Evolutionary conservation across 1,140 invertebrate species (phyloP).

Genomic region (Pseudomyrmex pallidus): DNA sequence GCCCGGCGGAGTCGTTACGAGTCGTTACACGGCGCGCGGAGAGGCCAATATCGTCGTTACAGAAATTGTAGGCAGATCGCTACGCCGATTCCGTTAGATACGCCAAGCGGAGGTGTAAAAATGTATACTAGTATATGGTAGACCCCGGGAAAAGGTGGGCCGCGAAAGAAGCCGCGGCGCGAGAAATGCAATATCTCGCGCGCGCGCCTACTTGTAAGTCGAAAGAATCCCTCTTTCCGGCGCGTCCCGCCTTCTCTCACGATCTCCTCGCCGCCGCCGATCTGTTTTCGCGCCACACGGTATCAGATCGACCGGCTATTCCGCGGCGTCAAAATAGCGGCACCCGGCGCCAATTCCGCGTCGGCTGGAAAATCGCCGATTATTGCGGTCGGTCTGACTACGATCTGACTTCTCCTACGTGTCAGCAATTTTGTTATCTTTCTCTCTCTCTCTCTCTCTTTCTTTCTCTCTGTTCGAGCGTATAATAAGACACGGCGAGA

Average conservation of each 20-base stretch:
- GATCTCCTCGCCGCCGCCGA: slow-evolving; percentile 15
- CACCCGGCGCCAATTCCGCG: slow-evolving; percentile 42
- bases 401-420: slow-evolving; percentile 47
- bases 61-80: slow-evolving; percentile 22
- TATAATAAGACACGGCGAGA: background rate
- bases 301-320: slow-evolving; percentile 26
- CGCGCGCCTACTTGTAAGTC: background rate
- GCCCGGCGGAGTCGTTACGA: background rate
- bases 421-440: background rate
- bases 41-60: background rate
- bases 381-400: slow-evolving; percentile 49
- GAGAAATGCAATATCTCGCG: slow-evolving; percentile 26
- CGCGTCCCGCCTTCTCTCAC: slow-evolving; percentile 38
- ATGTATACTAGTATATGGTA: too few species aligned
- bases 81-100: slow-evolving; percentile 26
- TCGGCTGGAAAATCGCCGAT: slow-evolving; percentile 45
- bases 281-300: slow-evolving; percentile 31
- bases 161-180: background rate
- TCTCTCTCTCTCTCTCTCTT: too few species aligned
- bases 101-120: background rate
- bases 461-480: too few species aligned
- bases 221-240: slow-evolving; percentile 21
- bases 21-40: background rate
- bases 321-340: slow-evolving; percentile 18
- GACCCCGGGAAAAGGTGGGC: too few species aligned